Conservation (phyloP, 2,888 invertebrate species). For the Zygothrica quintamaculata region DNA sequence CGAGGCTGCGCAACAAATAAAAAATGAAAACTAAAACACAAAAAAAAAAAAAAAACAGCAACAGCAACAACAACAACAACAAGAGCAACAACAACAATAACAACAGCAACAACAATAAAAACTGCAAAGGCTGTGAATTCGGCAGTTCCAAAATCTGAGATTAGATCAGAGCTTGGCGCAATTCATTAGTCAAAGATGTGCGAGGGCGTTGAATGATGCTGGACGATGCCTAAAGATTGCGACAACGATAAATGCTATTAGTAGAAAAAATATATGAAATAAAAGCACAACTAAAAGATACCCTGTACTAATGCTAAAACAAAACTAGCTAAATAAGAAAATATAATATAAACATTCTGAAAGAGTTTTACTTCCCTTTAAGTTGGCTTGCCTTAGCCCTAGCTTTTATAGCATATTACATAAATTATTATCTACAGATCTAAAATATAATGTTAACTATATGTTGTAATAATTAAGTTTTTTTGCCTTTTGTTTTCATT, state of each 20-base stretch:
- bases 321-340: too few species aligned
- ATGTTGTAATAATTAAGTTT: conserved; percentile 23
- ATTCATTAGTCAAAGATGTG: conserved; percentile 58
- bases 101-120: conserved; percentile 6
- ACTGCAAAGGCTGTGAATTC: conserved; percentile 41
- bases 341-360: too few species aligned
- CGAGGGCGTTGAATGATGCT: conserved; percentile 60
- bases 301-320: too few species aligned
- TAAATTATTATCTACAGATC: conserved; percentile 20
- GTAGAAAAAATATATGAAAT: too few species aligned
- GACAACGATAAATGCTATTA: conserved; percentile 16
- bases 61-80: background rate
- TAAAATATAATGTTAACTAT: background rate
- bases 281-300: too few species aligned
- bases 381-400: too few species aligned
- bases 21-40: conserved; percentile 4
- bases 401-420: background rate
- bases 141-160: conserved; percentile 34
- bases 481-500: conserved; percentile 32
- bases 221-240: conserved; percentile 14
- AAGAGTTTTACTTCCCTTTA: too few species aligned
- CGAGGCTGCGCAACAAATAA: conserved; percentile 60
- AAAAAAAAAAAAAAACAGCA: conserved; percentile 10
- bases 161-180: conserved; percentile 44
- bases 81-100: background rate